Evolutionary conservation across 1,140 invertebrate genomes (phyloP).

Genomic region (Cyclina sinensis): DNA sequence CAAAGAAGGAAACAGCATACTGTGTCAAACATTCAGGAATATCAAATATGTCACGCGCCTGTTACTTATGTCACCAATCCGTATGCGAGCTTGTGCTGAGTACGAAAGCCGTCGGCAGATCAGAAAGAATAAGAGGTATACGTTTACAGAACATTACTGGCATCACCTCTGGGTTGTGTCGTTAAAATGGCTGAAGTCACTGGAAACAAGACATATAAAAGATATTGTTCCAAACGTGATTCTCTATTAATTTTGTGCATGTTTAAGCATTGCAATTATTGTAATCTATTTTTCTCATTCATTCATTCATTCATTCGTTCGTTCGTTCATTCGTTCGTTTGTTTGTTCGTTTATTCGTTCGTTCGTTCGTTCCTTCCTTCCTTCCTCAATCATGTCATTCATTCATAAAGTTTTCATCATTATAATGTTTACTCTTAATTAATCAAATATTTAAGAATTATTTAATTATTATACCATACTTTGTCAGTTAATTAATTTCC

Average conservation of each 20-base stretch:
- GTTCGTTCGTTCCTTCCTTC: no score
- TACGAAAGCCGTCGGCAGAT: neutral
- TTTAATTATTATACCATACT: no score
- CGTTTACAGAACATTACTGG: constrained; percentile 42
- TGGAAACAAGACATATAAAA: neutral
- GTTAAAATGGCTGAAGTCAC: neutral
- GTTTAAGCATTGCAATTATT: no score
- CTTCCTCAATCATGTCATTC: no score
- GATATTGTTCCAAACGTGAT: neutral
- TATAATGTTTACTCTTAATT: no score
- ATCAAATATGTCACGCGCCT: neutral
- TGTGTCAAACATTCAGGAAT: neutral
- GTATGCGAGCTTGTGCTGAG: neutral
- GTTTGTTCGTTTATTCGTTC: no score
- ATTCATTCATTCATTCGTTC: no score
- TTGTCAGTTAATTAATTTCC: no score
- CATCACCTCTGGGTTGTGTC: neutral
- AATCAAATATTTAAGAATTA: no score
- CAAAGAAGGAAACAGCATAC: neutral
- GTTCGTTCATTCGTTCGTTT: no score
- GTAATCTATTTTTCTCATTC: no score
- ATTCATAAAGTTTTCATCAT: no score
- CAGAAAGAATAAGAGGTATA: constrained; percentile 17
- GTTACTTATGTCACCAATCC: neutral
- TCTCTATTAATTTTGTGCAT: neutral